phyloP scores from a whole-genome alignment of 2,797 vertebrate genomes.

The Pantherophis vulpinus region DNA sequence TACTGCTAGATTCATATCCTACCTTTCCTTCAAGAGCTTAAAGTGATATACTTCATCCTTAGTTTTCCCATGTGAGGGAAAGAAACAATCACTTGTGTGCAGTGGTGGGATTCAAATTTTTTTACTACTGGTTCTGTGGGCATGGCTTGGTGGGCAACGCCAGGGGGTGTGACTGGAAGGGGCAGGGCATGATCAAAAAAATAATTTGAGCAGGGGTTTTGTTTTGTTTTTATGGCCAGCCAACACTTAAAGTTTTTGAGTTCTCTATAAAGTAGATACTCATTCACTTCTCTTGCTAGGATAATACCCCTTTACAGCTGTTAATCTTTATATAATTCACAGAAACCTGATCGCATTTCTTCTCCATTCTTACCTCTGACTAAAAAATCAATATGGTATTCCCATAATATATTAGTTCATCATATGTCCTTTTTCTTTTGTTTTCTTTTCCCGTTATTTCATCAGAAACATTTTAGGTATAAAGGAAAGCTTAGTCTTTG shows the following conservation, averaged over 20 bases:
- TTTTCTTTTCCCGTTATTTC: neutral
- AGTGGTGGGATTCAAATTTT: too few species aligned
- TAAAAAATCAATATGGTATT: conserved; percentile 16
- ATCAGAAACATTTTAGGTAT: conserved; percentile 18
- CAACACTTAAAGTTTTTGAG: neutral
- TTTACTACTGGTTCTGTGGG: too few species aligned
- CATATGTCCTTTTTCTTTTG: neutral
- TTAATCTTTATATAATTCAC: conserved; percentile 19
- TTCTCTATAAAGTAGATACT: neutral
- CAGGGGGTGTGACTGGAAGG: too few species aligned
- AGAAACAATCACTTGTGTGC: neutral
- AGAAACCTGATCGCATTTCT: conserved; percentile 30
- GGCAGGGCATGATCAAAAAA: too few species aligned
- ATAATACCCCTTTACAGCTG: neutral
- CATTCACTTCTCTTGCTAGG: conserved; percentile 1
- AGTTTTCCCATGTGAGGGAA: neutral
- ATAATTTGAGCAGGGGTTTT: neutral
- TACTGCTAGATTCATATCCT: neutral
- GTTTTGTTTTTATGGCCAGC: neutral
- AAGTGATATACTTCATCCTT: neutral
- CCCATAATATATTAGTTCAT: conserved; percentile 29
- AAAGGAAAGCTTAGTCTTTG: neutral
- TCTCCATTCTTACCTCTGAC: neutral
- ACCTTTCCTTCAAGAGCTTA: neutral
- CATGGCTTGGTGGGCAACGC: too few species aligned